phyloP scores from a whole-genome alignment of 2,797 vertebrate species.

The Alectoris magna region DNA sequence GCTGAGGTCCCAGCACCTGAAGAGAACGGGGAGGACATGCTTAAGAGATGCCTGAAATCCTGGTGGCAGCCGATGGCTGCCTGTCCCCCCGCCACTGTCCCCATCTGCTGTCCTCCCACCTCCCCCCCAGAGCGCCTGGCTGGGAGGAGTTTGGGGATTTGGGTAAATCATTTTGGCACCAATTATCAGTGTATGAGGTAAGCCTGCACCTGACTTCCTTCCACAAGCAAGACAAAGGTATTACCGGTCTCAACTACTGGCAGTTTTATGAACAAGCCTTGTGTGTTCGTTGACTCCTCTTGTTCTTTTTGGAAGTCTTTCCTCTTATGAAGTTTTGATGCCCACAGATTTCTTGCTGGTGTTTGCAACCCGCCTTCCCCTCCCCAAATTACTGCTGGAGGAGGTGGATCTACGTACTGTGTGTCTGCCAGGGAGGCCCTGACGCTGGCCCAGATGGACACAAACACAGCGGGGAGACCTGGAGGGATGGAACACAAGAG shows the following conservation, averaged over 20 bases:
- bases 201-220: not conserved
- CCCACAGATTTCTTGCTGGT: not conserved
- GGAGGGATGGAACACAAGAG: slow-evolving; percentile 8
- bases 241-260: accelerated
- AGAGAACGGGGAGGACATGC: not conserved
- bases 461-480: slow-evolving; percentile 92
- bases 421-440: slow-evolving; percentile 91
- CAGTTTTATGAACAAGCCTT: not conserved
- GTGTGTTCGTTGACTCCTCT: accelerated
- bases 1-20: slow-evolving; percentile 95
- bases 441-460: slow-evolving; percentile 91
- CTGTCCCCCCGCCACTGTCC: accelerated
- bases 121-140: not conserved
- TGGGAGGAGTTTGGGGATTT: not conserved
- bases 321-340: not conserved
- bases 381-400: not conserved
- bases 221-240: not conserved
- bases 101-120: not conserved
- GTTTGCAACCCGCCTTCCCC: not conserved
- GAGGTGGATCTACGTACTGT: slow-evolving; percentile 83
- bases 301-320: not conserved
- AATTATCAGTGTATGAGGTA: not conserved
- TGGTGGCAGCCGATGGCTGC: not conserved
- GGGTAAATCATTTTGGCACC: not conserved
- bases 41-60: not conserved